Evolutionary conservation across 2,888 invertebrate genomes (phyloP), one percentile per base, ranked within the genome.

Genomic region (Nomada goodeniana): DNA sequence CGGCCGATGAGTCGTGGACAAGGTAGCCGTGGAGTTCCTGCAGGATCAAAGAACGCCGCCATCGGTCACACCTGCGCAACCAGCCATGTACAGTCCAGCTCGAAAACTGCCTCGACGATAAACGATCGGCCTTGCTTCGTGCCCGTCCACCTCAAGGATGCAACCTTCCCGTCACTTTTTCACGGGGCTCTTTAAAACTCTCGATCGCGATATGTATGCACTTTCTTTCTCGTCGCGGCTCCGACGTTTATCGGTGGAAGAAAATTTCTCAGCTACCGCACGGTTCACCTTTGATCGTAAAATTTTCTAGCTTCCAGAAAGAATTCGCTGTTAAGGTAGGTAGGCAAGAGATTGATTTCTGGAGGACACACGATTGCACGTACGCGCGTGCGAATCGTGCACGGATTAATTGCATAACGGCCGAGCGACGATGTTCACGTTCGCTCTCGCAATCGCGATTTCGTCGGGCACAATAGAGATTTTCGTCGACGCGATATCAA

Each of bases 41-140:
- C 89, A 87, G 90, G 93, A 93, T 93, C 93, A 93, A 93, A 93
- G 93, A 90, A 88, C 74, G 90, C 93, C 93, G 93, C 91, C 93
- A 91, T 92, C 92, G 92, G 92, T 92, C 92, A 93, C 93, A 93
- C 93, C 93, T 93, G 93, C 93, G 91, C 92, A 90, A 90, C 92
- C 88, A 84, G 87, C 86, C 44, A 36, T 72, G 91, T 92, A 93
- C 93, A 93, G 90, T 92, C 92, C 91, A 78, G 80, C 72, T 80
- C 80, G 89, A 93, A 93, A 92, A 84, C 86, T 87, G 83, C 60
- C 72, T 10, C 64, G 64, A 42, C 50, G 72, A 60, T 61, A 36
- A 26, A 55, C 64, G 70, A 59, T 61, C 81, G 53, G n/a, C 61
- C 73, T 81, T 81, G 73, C 73, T 63, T 61, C 72, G 63, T 20